phyloP scores from a whole-genome alignment of 2,113 vertebrate genomes.

The Pachypanchax playfairii region DNA sequence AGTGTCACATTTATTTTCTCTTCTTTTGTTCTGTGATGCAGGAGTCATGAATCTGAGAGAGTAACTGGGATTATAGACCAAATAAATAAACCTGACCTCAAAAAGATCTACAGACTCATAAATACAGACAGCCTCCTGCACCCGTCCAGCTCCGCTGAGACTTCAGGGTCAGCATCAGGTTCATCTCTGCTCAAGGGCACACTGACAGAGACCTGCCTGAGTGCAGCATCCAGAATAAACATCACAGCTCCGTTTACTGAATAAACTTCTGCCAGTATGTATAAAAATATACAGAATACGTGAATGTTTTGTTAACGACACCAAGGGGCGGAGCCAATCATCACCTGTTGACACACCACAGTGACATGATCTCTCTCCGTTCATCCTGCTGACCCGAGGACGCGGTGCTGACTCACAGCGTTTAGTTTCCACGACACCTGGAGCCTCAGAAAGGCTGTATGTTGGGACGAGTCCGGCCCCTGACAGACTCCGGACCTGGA shows the following conservation, averaged over 20 bases:
- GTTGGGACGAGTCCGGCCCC: too few relatives aligned
- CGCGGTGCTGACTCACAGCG: slow-evolving; percentile 7
- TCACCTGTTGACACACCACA: too few relatives aligned
- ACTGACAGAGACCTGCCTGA: slow-evolving; percentile 20
- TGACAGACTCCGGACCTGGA: neutral
- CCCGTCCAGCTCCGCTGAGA: slow-evolving; percentile 19
- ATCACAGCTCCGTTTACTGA: too few relatives aligned
- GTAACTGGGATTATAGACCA: slow-evolving; percentile 27
- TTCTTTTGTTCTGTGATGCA: neutral
- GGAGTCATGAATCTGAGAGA: neutral
- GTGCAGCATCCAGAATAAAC: too few relatives aligned
- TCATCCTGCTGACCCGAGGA: too few relatives aligned
- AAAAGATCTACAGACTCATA: slow-evolving; percentile 11
- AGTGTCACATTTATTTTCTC: neutral
- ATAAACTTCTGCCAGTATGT: too few relatives aligned
- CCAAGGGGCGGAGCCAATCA: too few relatives aligned
- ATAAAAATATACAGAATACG: too few relatives aligned
- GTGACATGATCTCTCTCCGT: too few relatives aligned
- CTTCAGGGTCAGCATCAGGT: neutral
- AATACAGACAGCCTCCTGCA: neutral
- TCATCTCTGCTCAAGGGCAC: slow-evolving; percentile 15
- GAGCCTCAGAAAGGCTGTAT: slow-evolving; percentile 2
- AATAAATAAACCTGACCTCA: slow-evolving; percentile 14
- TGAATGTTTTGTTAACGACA: too few relatives aligned
- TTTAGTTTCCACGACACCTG: slow-evolving; percentile 7